These are phyloP conservation scores for Oplegnathus fasciatus DNA, from an alignment of 2,113 vertebrate genomes.

Conservation along the genomic window DNA sequence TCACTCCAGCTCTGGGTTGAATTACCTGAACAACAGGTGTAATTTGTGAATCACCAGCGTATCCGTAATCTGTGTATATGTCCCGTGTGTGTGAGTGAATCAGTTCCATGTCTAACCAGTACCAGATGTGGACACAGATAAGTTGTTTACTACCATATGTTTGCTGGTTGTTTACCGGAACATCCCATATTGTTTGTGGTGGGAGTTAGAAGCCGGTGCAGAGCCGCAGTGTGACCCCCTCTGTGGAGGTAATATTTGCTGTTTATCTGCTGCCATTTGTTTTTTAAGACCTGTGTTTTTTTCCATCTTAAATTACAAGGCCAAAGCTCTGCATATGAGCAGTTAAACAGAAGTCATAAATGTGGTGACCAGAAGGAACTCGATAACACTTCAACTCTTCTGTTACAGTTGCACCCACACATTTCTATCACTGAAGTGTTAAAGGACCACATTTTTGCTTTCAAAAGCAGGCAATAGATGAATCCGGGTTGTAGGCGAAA, in stretches of 20 bases:
- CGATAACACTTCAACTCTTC: neutral
- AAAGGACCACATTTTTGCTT: neutral
- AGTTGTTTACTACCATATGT: slow-evolving; percentile 44
- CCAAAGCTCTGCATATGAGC: neutral
- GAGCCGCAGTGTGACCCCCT: slow-evolving; percentile 1
- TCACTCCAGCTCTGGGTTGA: neutral
- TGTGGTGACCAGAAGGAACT: neutral
- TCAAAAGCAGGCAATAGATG: too few relatives aligned
- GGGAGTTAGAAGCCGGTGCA: neutral
- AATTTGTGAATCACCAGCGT: slow-evolving; percentile 41
- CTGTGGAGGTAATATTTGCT: neutral
- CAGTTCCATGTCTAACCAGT: slow-evolving; percentile 8
- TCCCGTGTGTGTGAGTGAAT: neutral
- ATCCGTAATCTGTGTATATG: slow-evolving; percentile 18
- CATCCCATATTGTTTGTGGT: slow-evolving; percentile 26
- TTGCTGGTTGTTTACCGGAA: slow-evolving; percentile 59
- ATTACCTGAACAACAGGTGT: slow-evolving; percentile 57
- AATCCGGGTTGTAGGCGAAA: too few relatives aligned
- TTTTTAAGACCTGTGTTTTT: neutral
- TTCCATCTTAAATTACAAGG: neutral
- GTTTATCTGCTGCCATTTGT: neutral
- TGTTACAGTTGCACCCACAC: neutral
- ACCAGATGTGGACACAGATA: slow-evolving; percentile 56
- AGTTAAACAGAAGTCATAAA: neutral
- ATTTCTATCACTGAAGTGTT: neutral